Evolutionary conservation across 2,888 invertebrate genomes (phyloP), one percentile per base, ranked within the genome.

Genomic region (Conus canariensis): DNA sequence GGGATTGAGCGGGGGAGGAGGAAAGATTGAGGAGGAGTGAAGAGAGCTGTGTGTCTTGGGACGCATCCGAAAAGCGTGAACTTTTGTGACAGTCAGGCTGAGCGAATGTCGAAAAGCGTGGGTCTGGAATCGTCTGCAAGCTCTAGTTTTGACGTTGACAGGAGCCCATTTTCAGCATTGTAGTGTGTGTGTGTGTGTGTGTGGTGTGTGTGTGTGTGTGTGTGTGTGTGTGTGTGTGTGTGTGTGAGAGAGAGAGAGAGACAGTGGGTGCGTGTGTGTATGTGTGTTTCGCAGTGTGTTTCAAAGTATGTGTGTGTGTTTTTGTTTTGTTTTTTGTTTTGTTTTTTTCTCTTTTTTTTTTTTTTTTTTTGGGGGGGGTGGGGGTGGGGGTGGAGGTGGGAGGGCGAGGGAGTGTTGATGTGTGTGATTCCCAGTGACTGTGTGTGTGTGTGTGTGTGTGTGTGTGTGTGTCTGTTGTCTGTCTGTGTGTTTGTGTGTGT

Each of bases 131-230:
- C 45, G 45, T 45, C 45, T 45, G 45, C 45, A 45, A 45, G 3
- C 45, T 45, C 45, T 45, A 45, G 45, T 45, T 45, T 45, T 45
- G 45, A 45, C 45, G 4, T 45, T 45, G 2, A 45, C 4, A 45
- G 45, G 45, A 45, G 45, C 45, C 45, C 3, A 45, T 45, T 45
- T 45, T 45, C 3, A 4, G 45, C 45, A 45, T 45, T 45, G 1
- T 45, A 45, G 45, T 45, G 45, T 4, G 45, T 4, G 45, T 4
- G 45, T 4, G 45, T 5, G 22, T 2, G 22, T 1, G 16, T 5
- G 74, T 10, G 74, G 74, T 74, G 74, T 74, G 74, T 74, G n/a
- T 74, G 74, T 74, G 74, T 74, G 74, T 74, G 74, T 74, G 74
- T 74, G 45, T 45, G 45, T 45, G 45, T 45, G 16, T 6, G 64